phyloP scores from a whole-genome alignment of 2,797 vertebrate genomes.

The Ctenosaura bakeri region DNA sequence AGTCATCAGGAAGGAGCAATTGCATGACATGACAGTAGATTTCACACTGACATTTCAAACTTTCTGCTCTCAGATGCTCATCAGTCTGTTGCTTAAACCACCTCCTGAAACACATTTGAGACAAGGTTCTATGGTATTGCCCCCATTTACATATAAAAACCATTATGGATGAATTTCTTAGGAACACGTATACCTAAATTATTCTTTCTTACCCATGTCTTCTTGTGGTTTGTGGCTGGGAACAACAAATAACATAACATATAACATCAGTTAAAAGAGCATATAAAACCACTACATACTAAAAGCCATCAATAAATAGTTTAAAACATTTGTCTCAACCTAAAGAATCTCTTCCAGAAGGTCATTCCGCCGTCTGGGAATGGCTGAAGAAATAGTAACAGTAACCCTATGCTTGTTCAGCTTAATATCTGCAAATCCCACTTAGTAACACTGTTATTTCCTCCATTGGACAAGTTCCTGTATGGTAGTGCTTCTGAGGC shows the following conservation, averaged over 20 bases:
- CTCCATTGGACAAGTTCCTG: too few species aligned
- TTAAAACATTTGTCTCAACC: too few species aligned
- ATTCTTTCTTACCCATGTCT: too few species aligned
- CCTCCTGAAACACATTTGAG: neutral
- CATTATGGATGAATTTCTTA: neutral
- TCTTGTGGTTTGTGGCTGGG: too few species aligned
- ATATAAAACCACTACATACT: too few species aligned
- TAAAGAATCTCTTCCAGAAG: too few species aligned
- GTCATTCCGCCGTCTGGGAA: too few species aligned
- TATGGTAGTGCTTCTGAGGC: too few species aligned
- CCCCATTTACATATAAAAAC: neutral
- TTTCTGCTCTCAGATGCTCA: neutral
- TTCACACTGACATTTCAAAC: neutral
- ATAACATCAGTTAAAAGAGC: too few species aligned
- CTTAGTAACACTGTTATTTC: neutral
- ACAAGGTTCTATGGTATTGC: neutral
- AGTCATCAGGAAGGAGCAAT: neutral
- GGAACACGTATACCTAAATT: neutral
- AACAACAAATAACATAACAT: too few species aligned
- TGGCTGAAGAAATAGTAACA: too few species aligned
- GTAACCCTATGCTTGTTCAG: neutral
- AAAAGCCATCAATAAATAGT: too few species aligned
- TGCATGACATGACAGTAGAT: neutral
- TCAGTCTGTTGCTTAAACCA: neutral
- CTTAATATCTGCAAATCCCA: neutral